These are phyloP conservation scores for Eupristina koningsbergeri DNA, from an alignment of 1,140 invertebrate genomes.

Conservation along the genomic window DNA sequence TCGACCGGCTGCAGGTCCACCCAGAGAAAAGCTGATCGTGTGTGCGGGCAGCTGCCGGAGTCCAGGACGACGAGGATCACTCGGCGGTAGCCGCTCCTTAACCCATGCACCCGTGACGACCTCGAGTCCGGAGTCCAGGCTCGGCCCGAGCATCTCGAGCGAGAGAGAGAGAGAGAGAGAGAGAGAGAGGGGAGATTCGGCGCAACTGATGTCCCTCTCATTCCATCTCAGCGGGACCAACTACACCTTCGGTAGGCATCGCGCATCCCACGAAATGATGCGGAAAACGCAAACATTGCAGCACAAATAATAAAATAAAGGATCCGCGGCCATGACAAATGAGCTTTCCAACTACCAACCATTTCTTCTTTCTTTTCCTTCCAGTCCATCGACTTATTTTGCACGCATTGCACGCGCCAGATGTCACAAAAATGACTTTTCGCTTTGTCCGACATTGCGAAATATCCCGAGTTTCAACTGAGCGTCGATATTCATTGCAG, in stretches of 20 bases:
- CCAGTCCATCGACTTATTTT: conserved; percentile 5
- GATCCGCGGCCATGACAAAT: conserved; percentile 21
- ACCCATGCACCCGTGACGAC: conserved; percentile 54
- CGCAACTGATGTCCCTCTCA: conserved; percentile 13
- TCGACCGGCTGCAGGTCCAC: background rate
- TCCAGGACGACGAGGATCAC: background rate
- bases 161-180: conserved; percentile 7
- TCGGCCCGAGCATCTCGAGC: conserved; percentile 43
- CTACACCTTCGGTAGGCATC: background rate
- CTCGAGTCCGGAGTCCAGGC: conserved; percentile 44
- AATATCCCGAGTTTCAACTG: background rate
- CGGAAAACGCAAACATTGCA: conserved; percentile 39
- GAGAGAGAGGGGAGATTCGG: background rate
- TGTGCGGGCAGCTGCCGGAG: conserved; percentile 23
- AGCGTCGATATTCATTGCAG: background rate
- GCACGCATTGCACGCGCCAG: background rate
- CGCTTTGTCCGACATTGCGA: background rate
- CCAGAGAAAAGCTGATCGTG: conserved; percentile 1
- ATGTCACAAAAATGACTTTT: too few relatives aligned
- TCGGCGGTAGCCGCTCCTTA: background rate
- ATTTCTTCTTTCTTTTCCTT: background rate
- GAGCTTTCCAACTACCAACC: background rate
- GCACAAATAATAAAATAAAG: background rate
- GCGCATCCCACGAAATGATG: conserved; percentile 39
- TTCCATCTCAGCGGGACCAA: background rate